phyloP scores from a whole-genome alignment of 2,113 vertebrate genomes.

The Nycticebus coucang region DNA sequence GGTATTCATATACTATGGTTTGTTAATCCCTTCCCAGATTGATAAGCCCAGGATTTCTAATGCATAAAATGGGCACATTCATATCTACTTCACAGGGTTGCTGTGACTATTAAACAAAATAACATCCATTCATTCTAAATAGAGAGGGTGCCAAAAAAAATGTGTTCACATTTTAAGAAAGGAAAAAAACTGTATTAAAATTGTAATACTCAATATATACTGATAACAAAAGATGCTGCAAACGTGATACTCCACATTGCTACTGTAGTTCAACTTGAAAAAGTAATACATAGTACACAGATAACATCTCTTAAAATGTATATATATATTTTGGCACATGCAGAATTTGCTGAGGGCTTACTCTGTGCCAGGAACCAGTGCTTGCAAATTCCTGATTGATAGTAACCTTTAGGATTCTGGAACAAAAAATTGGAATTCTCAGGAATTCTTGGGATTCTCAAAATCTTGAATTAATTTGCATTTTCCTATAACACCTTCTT shows the following conservation, averaged over 20 bases:
- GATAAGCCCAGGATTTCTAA: background rate
- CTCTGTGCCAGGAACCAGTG: background rate
- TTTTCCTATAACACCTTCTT: background rate
- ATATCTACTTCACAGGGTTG: background rate
- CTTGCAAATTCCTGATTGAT: background rate
- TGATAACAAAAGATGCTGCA: too few species aligned
- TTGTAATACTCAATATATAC: too few species aligned
- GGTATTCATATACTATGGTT: too few species aligned
- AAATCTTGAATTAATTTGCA: background rate
- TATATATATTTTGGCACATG: too few species aligned
- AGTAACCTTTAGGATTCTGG: background rate
- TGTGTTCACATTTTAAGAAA: too few species aligned
- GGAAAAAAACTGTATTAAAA: too few species aligned
- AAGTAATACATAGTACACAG: too few species aligned
- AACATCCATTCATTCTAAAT: background rate
- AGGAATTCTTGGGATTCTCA: background rate
- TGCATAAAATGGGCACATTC: background rate
- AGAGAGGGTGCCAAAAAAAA: too few species aligned
- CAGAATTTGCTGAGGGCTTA: background rate
- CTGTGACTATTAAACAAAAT: background rate
- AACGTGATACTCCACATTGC: too few species aligned
- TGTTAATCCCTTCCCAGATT: too few species aligned
- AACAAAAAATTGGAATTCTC: constrained; percentile 1
- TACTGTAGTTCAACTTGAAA: too few species aligned
- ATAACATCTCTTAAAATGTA: too few species aligned